A percentile compares a stretch with the other conserved stretches of the same genome.
Evolutionary conservation across 2,113 vertebrate genomes (phyloP).

Genomic region (Zosterops borbonicus): DNA sequence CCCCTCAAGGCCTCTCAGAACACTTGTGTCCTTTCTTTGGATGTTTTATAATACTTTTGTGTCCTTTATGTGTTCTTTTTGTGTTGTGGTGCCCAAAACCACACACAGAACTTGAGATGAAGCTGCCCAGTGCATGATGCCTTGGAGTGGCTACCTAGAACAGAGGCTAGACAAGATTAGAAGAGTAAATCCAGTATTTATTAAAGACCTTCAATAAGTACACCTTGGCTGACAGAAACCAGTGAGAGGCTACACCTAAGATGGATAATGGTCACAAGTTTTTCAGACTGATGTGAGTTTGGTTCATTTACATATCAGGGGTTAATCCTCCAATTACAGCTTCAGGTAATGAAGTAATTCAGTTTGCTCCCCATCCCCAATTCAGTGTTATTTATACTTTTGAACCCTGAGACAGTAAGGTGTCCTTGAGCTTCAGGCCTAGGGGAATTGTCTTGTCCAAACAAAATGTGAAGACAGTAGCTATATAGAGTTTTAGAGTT

Average conservation of each 20-base stretch:
- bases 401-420: not conserved
- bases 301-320: not conserved
- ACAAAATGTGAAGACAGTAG: not conserved
- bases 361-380: not conserved
- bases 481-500: not conserved
- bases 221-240: not conserved
- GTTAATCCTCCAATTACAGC: not conserved
- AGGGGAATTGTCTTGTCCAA: not conserved
- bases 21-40: not conserved
- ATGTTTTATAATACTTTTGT: not conserved
- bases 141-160: not conserved
- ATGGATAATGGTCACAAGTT: not conserved
- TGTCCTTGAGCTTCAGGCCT: not conserved
- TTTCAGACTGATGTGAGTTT: not conserved
- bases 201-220: not conserved
- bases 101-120: not conserved
- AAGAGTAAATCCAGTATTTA: not conserved
- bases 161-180: not conserved
- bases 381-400: not conserved
- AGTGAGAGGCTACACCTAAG: too few relatives aligned
- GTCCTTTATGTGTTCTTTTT: not conserved
- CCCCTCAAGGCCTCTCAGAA: not conserved
- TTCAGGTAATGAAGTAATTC: not conserved
- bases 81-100: not conserved
- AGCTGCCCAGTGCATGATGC: not conserved